phyloP scores from a whole-genome alignment of 2,888 invertebrate genomes.

The Athalia rosae region DNA sequence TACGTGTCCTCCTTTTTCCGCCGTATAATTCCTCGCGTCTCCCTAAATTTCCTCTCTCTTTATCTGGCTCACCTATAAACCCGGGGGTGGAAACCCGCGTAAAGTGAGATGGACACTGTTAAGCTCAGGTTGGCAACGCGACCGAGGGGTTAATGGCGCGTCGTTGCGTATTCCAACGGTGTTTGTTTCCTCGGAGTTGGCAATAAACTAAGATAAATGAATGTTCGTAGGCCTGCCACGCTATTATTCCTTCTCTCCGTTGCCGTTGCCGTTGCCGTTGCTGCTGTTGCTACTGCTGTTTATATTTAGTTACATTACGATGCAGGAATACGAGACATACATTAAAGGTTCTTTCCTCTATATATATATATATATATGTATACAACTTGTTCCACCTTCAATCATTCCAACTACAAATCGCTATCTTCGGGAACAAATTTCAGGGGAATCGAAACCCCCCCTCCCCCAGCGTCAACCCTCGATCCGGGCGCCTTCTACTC shows the following conservation, averaged over 20 bases:
- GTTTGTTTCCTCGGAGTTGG: constrained; percentile 70
- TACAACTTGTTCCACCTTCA: neutral
- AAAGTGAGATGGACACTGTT: constrained; percentile 60
- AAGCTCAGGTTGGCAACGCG: constrained; percentile 62
- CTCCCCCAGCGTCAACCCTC: no score
- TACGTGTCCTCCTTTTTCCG: constrained; percentile 39
- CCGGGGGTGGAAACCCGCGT: constrained; percentile 37
- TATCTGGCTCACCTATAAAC: constrained; percentile 38
- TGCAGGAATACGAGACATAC: constrained; percentile 43
- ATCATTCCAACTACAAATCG: neutral
- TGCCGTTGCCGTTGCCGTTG: constrained; percentile 44
- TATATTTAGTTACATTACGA: constrained; percentile 66
- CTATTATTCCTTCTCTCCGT: constrained; percentile 66
- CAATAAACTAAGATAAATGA: constrained; percentile 71
- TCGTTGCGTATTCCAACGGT: constrained; percentile 69
- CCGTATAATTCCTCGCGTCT: constrained; percentile 47
- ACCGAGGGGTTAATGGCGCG: constrained; percentile 68
- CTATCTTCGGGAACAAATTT: no score
- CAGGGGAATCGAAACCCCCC: no score
- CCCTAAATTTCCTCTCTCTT: constrained; percentile 46
- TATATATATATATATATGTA: no score
- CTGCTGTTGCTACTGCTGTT: constrained; percentile 63
- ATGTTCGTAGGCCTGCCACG: constrained; percentile 64
- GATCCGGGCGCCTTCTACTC: no score
- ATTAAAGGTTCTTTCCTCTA: constrained; percentile 19